Evolutionary conservation across 2,113 vertebrate genomes (phyloP).

Genomic region (Nycticryphes semicollaris): DNA sequence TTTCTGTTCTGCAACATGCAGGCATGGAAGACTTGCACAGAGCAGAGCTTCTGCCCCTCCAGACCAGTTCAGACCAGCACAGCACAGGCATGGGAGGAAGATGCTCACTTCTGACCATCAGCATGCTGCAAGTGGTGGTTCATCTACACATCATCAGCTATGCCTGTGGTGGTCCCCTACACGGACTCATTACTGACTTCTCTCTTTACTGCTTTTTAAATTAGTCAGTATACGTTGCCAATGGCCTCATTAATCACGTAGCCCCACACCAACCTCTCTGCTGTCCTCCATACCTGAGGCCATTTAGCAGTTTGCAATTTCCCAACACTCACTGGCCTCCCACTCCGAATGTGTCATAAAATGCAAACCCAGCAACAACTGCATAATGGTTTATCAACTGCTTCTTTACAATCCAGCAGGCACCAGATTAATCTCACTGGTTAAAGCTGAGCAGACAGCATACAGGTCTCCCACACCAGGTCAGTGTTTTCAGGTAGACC

Average conservation of each 20-base stretch:
- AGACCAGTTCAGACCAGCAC: neutral
- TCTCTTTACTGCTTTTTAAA: neutral
- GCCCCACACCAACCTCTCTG: neutral
- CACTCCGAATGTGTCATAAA: neutral
- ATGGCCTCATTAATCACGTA: neutral
- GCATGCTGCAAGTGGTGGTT: neutral
- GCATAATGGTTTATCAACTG: neutral
- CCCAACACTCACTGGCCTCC: rapidly evolving
- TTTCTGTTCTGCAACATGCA: neutral
- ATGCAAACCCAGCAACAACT: neutral
- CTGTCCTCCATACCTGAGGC: neutral
- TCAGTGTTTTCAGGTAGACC: neutral
- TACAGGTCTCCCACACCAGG: neutral
- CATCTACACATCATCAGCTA: rapidly evolving
- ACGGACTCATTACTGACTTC: rapidly evolving
- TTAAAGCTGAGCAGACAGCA: neutral
- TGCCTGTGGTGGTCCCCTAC: neutral
- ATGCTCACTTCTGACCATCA: neutral
- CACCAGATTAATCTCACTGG: neutral
- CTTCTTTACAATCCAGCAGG: neutral
- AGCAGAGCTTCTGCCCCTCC: neutral
- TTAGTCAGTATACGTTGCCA: neutral
- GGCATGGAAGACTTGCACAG: neutral
- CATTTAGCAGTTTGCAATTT: neutral
- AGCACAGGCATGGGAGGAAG: neutral